Base-by-base conservation (phyloP, 2,888 invertebrate genomes). In the Eristalinus sepulchralis region DNA sequence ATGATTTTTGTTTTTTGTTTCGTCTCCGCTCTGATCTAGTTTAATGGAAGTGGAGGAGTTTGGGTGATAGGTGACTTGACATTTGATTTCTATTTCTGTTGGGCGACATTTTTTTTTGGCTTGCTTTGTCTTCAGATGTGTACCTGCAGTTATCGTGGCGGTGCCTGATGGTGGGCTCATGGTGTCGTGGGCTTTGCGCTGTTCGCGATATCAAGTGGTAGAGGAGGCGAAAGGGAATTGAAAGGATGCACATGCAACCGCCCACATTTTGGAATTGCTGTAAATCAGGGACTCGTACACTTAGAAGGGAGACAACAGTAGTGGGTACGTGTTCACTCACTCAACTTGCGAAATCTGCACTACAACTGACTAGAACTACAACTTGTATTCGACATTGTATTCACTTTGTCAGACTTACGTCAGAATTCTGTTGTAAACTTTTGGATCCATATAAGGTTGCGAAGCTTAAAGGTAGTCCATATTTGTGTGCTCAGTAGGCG, bases 51-150 rank as follows among this genome's bases (percentile, higher is more conserved):
- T 57, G 57, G 72, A 83, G 66, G 76, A 81, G 76, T 77, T 82
- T 62, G 77, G 85, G 85, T 85, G 85, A 82, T 85, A 85, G 85
- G 85, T 85, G 72, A 82, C 82, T 72, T 85, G 85, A 82, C 85
- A 85, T 85, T 85, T 81, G 77, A 47, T 77, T 68, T 68, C 17
- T 34, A 27, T 27, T 53, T 68, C 47, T 36, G 20, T 36, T 57
- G 57, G 22, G 57, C 57, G 22, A 27, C 57, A 57, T 22, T 62
- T 59, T 57, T 57, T 57, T 39, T 27, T 57, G 57, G 0, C 11
- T 57, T 5, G 24, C 13, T 34, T 47, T 63, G 33, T 31, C 39
- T 59, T 27, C 24, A 27, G 57, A 57, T 57, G 57, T 57, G 57
- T 57, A 57, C 57, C 57, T 57, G 57, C 57, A 57, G 11, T 10